Conservation (phyloP, 2,797 vertebrate species). For the Urophycis tenuis region DNA sequence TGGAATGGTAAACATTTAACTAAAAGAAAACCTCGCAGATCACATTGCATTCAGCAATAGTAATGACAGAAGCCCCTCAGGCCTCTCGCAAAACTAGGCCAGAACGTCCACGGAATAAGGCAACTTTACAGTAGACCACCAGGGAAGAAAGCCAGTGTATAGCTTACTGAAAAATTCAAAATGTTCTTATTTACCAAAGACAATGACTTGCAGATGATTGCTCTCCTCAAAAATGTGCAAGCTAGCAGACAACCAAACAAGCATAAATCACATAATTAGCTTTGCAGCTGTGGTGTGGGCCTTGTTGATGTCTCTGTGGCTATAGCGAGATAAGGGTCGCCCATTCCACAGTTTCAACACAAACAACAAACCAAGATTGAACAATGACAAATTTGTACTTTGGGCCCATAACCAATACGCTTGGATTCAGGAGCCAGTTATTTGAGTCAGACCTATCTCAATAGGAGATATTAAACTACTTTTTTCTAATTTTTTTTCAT, state of each 20-base stretch:
- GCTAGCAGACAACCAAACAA: conserved; percentile 62
- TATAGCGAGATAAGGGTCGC: conserved; percentile 60
- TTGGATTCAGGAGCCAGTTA: conserved; percentile 49
- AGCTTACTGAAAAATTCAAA: conserved; percentile 46
- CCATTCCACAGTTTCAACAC: conserved; percentile 57
- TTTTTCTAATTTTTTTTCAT: conserved; percentile 48
- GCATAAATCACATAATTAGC: conserved; percentile 69
- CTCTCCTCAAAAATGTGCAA: conserved; percentile 66
- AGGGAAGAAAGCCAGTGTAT: conserved; percentile 41
- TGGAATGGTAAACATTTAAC: neutral
- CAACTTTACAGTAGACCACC: conserved; percentile 46
- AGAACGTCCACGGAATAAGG: conserved; percentile 42
- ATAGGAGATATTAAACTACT: conserved; percentile 54
- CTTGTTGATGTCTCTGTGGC: conserved; percentile 60
- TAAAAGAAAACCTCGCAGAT: conserved; percentile 16
- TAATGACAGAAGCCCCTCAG: conserved; percentile 40
- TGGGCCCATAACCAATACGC: conserved; percentile 50
- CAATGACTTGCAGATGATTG: conserved; percentile 68
- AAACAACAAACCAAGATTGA: conserved; percentile 56
- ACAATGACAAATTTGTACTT: conserved; percentile 60
- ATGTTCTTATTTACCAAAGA: conserved; percentile 64
- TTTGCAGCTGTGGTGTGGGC: conserved; percentile 60
- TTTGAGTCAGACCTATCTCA: conserved; percentile 32
- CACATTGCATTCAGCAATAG: conserved; percentile 42
- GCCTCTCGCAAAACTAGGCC: conserved; percentile 40